phyloP scores from a whole-genome alignment of 2,888 invertebrate genomes.

The Cephus sareptanus region DNA sequence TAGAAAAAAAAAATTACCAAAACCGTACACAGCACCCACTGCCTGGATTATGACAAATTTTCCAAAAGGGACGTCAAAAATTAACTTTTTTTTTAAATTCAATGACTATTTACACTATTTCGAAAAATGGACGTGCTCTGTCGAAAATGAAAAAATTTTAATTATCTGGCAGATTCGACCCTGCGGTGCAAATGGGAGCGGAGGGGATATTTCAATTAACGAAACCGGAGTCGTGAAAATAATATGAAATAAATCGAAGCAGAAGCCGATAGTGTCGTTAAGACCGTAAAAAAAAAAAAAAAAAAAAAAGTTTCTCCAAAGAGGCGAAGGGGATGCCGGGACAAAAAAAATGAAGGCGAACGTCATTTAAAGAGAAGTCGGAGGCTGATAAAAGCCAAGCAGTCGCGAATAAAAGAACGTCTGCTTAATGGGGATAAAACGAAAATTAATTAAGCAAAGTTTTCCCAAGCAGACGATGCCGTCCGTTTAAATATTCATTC shows the following conservation, averaged over 20 bases:
- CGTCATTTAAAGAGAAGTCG: conserved; percentile 25
- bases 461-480: conserved; percentile 30
- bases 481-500: conserved; percentile 46
- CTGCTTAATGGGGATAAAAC: conserved; percentile 44
- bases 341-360: neutral
- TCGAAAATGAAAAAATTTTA: neutral
- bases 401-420: conserved; percentile 35
- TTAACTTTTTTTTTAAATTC: neutral
- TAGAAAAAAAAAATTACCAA: too few relatives aligned
- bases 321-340: neutral
- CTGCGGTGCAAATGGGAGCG: neutral
- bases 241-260: conserved; percentile 17
- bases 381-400: conserved; percentile 28
- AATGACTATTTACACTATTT: too few relatives aligned
- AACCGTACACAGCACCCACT: too few relatives aligned
- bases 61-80: too few relatives aligned
- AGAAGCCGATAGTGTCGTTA: neutral
- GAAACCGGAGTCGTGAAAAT: neutral
- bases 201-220: conserved; percentile 4
- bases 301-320: neutral
- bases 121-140: too few relatives aligned
- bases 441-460: conserved; percentile 39
- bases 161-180: neutral
- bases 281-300: conserved; percentile 6
- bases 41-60: too few relatives aligned